Evolutionary conservation across 1,140 invertebrate species (phyloP).

Genomic region (Andricus grossulariae): DNA sequence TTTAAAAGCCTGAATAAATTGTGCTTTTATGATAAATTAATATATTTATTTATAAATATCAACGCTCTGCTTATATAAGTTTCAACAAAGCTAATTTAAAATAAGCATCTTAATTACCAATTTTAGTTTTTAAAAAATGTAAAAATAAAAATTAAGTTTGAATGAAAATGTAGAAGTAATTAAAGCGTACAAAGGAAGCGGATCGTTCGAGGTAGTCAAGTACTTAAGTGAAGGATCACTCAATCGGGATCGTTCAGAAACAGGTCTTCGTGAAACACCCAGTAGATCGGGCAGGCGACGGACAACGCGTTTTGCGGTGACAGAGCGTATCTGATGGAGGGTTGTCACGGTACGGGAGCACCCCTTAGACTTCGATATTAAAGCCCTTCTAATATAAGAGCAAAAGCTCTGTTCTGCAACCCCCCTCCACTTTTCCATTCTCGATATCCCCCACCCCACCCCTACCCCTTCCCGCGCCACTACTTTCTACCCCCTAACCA

Average conservation of each 20-base stretch:
- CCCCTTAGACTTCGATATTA: conserved; percentile 71
- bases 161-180: conserved; percentile 5
- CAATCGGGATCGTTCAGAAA: conserved; percentile 33
- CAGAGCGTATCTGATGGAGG: conserved; percentile 73
- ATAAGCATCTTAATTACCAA: neutral
- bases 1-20: too few relatives aligned
- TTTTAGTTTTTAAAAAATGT: neutral
- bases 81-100: too few relatives aligned
- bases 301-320: conserved; percentile 72
- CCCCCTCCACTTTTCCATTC: conserved; percentile 47
- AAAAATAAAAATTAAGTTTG: neutral
- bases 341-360: conserved; percentile 69
- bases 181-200: conserved; percentile 7
- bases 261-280: conserved; percentile 41
- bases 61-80: too few relatives aligned
- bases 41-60: too few relatives aligned
- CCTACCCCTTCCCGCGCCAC: conserved; percentile 48
- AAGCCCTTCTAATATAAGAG: conserved; percentile 72
- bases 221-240: conserved; percentile 28
- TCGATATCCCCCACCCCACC: conserved; percentile 55
- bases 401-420: conserved; percentile 58
- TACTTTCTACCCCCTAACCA: conserved; percentile 34
- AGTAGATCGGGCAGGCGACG: conserved; percentile 57
- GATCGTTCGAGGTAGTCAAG: conserved; percentile 2
- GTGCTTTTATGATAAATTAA: too few relatives aligned